phyloP scores from a whole-genome alignment of 1,140 invertebrate genomes.

The Daktulosphaira vitifoliae region DNA sequence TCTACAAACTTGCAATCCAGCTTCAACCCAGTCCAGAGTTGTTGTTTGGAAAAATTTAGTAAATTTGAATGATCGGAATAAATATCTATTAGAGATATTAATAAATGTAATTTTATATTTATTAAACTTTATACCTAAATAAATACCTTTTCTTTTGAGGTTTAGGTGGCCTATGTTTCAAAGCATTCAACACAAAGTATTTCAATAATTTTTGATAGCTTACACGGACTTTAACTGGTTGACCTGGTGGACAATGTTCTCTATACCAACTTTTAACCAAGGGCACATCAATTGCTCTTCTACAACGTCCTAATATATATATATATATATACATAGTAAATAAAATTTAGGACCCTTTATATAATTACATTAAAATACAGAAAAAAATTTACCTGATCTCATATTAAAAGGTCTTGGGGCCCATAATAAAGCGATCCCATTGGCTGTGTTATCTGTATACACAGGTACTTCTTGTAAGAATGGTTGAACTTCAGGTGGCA shows the following conservation, averaged over 20 bases:
- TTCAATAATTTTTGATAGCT: slow-evolving; percentile 98
- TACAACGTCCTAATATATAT: slow-evolving; percentile 53
- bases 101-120: background rate
- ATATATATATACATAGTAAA: slow-evolving; percentile 20
- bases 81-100: slow-evolving; percentile 50
- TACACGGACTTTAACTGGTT: slow-evolving; percentile 98
- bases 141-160: slow-evolving; percentile 89
- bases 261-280: slow-evolving; percentile 96
- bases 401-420: slow-evolving; percentile 96
- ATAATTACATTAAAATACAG: slow-evolving; percentile 3
- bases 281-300: slow-evolving; percentile 92
- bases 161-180: slow-evolving; percentile 95
- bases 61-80: slow-evolving; percentile 98
- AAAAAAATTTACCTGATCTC: slow-evolving; percentile 59
- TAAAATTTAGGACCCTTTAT: slow-evolving; percentile 5
- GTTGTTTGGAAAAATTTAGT: slow-evolving; percentile 99
- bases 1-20: slow-evolving; percentile 92
- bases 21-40: slow-evolving; percentile 98
- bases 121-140: background rate
- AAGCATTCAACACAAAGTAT: slow-evolving; percentile 94
- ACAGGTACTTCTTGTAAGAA: slow-evolving; percentile 90
- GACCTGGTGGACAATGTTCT: slow-evolving; percentile 95
- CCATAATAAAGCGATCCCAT: slow-evolving; percentile 97
- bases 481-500: slow-evolving; percentile 82
- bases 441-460: slow-evolving; percentile 97